Base-by-base conservation (phyloP, 2,113 vertebrate genomes). In the Perognathus longimembris region DNA sequence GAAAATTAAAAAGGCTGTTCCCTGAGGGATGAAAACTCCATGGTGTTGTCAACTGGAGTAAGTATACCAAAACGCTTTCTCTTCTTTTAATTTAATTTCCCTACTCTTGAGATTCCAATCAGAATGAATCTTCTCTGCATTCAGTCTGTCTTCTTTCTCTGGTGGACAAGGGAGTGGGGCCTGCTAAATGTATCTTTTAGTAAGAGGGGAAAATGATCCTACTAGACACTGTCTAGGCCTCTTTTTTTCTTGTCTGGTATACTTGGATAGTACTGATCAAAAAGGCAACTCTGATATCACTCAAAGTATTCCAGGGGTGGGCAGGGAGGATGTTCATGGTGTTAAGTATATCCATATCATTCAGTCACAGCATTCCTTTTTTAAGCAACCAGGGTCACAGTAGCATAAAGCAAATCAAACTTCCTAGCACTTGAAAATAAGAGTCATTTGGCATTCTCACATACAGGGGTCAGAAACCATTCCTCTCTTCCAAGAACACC, bases 271-370 rank as follows among this genome's bases (percentile, higher is more conserved):
- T 80, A 83, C 91, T 85, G 80, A 89, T 64, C 73, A n/a, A 75
- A 95, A 88, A 96, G 91, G 81, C 93, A 95, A 75, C 61, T 82
- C 81, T 94, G 84, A 94, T 85, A 94, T 89, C 75, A 95, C 45
- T 95, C 67, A 79, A 71, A 61, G n/a, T 26, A 84, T 85, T 78
- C 94, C 87, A 85, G 67, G 85, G 42, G 42, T 74, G n/a, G n/a
- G n/a, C n/a, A n/a, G n/a, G n/a, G n/a, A 87, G 93, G 69, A 69
- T 66, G 71, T 42, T 91, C 63, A 36, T 50, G 26, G 61, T 38
- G 38, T 75, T 95, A 70, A 83, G 34, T 63, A 63, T 45, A 82
- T 76, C 87, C 38, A 77, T 38, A 92, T 92, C 59, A 70, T 78
- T 85, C 92, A 91, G 91, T 54, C 36, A 69, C 32, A 61, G 24